Evolutionary conservation across 2,888 invertebrate species (phyloP).

Genomic region (Steinernema carpocapsae): DNA sequence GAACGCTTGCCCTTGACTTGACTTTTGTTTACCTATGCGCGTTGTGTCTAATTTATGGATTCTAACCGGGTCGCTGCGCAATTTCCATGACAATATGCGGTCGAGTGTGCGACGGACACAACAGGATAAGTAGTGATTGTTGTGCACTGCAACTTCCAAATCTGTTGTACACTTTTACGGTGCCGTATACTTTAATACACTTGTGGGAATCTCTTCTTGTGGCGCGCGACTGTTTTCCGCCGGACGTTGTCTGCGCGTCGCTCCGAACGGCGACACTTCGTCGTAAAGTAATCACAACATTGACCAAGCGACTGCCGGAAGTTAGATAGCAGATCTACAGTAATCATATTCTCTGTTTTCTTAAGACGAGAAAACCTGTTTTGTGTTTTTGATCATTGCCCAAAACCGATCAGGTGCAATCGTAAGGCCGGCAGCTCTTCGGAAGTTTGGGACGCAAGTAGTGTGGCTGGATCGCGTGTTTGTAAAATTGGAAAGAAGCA

Average conservation of each 20-base stretch:
- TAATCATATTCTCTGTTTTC: background rate
- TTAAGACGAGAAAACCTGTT: background rate
- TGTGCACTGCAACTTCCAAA: background rate
- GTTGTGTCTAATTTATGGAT: background rate
- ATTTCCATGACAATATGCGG: constrained; percentile 2
- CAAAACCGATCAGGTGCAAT: background rate
- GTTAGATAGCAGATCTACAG: constrained; percentile 1
- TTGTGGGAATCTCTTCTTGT: constrained; percentile 3
- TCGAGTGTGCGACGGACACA: background rate
- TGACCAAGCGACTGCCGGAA: background rate
- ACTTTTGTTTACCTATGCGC: constrained; percentile 26
- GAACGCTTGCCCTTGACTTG: background rate
- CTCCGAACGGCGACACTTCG: background rate
- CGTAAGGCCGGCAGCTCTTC: no score
- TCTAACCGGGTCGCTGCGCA: background rate
- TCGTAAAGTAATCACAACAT: constrained; percentile 32
- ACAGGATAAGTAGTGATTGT: background rate
- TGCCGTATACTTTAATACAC: constrained; percentile 24
- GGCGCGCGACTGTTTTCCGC: constrained; percentile 2
- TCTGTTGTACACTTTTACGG: constrained; percentile 12
- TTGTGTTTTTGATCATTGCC: background rate
- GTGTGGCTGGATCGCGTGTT: background rate
- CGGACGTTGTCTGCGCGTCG: constrained; percentile 6
- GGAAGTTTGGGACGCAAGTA: no score
- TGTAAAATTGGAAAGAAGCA: background rate